These are phyloP conservation scores for Hyla sarda DNA, from an alignment of 2,113 vertebrate species.

Conservation along the genomic window DNA sequence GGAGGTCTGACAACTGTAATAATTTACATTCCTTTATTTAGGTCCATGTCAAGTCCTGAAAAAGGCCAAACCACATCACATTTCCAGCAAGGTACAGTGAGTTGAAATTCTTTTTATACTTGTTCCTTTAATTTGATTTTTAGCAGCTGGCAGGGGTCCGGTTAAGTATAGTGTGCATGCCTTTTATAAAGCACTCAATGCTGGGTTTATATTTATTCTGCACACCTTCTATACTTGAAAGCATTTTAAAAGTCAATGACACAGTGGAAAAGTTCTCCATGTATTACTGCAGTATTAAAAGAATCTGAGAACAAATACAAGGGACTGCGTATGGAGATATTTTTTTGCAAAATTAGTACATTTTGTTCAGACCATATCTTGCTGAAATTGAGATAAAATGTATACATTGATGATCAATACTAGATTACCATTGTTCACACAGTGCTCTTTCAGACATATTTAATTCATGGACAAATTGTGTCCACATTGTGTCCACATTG, in stretches of 20 bases:
- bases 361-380: neutral
- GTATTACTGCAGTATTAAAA: neutral
- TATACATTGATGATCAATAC: too few relatives aligned
- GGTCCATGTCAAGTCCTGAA: neutral
- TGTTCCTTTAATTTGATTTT: neutral
- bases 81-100: neutral
- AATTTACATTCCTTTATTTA: neutral
- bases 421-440: too few relatives aligned
- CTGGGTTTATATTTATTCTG: neutral
- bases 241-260: neutral
- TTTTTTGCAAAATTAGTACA: neutral
- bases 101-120: neutral
- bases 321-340: neutral
- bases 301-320: neutral
- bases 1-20: neutral
- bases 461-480: too few relatives aligned
- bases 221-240: neutral
- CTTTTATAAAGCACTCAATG: neutral
- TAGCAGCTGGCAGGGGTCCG: neutral
- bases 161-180: neutral
- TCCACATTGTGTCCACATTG: too few relatives aligned
- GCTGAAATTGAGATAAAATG: neutral
- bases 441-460: too few relatives aligned
- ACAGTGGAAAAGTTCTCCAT: neutral
- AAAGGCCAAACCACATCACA: neutral